phyloP scores from a whole-genome alignment of 2,797 vertebrate genomes.

The Huso huso region DNA sequence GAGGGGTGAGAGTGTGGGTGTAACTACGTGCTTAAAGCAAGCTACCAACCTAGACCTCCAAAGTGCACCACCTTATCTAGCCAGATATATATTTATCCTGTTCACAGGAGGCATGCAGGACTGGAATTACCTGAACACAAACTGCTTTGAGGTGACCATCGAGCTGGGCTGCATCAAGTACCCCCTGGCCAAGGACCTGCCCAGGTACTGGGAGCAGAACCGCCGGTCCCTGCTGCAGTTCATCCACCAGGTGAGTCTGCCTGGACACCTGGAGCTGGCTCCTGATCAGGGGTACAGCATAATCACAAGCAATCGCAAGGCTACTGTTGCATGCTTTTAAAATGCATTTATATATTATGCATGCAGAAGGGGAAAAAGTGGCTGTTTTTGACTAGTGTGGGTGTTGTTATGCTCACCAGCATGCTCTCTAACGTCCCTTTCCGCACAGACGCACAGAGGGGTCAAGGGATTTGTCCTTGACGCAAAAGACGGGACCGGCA shows the following conservation, averaged over 20 bases:
- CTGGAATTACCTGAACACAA: constrained; percentile 95
- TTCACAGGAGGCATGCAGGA: constrained; percentile 93
- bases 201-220: constrained; percentile 85
- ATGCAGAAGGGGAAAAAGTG: neutral
- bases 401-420: too few relatives aligned
- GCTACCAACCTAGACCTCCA: too few relatives aligned
- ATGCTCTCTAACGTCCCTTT: neutral
- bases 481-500: constrained; percentile 66
- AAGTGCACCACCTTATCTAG: too few relatives aligned
- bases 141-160: constrained; percentile 97
- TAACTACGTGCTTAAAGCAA: too few relatives aligned
- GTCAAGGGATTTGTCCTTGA: constrained; percentile 84
- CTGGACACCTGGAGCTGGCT: too few relatives aligned
- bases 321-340: too few relatives aligned
- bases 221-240: constrained; percentile 76
- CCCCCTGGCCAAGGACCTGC: constrained; percentile 71
- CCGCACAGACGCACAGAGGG: constrained; percentile 75
- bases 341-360: too few relatives aligned
- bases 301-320: too few relatives aligned
- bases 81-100: too few relatives aligned
- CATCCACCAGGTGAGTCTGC: constrained; percentile 75
- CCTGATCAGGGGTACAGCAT: too few relatives aligned
- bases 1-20: too few relatives aligned
- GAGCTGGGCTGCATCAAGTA: constrained; percentile 91
- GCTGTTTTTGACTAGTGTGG: neutral